phyloP scores from a whole-genome alignment of 2,888 invertebrate genomes.

The Allolobophora icterica region DNA sequence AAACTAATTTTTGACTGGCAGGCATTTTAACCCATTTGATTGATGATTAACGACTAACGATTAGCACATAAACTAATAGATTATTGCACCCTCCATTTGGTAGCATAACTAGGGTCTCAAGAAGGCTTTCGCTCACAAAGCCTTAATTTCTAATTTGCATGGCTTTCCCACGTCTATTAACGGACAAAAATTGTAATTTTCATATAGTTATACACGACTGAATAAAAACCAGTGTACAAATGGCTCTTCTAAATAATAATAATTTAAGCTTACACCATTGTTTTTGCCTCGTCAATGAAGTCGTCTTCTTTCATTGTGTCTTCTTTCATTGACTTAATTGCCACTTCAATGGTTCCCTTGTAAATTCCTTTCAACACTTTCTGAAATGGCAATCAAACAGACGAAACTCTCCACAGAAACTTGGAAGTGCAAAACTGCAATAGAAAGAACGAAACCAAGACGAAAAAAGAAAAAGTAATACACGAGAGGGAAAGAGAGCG shows the following conservation, averaged over 20 bases:
- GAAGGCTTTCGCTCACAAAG: no score
- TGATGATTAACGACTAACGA: no score
- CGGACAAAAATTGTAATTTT: not conserved
- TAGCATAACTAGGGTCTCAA: no score
- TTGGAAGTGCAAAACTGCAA: not conserved
- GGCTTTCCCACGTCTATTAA: not conserved
- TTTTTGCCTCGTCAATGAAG: constrained; percentile 96
- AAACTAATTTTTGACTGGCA: no score
- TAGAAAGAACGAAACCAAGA: not conserved
- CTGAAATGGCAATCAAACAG: constrained; percentile 6
- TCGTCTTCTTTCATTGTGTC: constrained; percentile 97
- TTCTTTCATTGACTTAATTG: constrained; percentile 97
- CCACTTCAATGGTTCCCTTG: constrained; percentile 74
- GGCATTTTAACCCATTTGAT: no score
- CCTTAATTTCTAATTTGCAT: not conserved
- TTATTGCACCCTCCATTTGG: no score
- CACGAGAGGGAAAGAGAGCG: no score
- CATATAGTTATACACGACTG: not conserved
- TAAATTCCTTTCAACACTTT: constrained; percentile 36
- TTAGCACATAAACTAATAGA: no score
- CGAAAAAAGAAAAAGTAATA: no score
- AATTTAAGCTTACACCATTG: constrained; percentile 74
- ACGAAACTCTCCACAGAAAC: not conserved
- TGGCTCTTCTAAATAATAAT: not conserved
- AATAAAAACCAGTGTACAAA: not conserved